phyloP scores from a whole-genome alignment of 2,113 vertebrate genomes.

The Oxyruncus cristatus region DNA sequence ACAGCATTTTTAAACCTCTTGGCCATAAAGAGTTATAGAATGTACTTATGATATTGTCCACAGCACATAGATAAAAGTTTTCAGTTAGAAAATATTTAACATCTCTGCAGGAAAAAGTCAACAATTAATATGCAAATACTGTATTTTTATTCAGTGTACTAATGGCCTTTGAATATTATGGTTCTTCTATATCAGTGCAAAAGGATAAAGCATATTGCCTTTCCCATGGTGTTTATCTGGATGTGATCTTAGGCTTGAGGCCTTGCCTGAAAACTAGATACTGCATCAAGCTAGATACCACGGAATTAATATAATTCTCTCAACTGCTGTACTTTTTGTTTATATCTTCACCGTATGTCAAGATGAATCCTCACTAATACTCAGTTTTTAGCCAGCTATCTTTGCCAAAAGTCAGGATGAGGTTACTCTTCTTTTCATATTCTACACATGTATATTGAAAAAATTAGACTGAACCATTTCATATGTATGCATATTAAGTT shows the following conservation, averaged over 20 bases:
- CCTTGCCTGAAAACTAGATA: not conserved
- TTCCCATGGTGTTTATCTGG: not conserved
- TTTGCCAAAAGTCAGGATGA: not conserved
- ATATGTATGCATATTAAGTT: not conserved
- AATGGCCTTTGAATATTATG: not conserved
- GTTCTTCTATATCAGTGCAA: not conserved
- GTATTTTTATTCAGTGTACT: not conserved
- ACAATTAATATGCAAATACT: not conserved
- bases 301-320: not conserved
- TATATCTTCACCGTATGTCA: not conserved
- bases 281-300: not conserved
- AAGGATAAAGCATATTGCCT: not conserved
- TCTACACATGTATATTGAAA: accelerated
- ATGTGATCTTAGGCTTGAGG: not conserved
- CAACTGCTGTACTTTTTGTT: not conserved
- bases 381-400: not conserved
- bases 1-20: not conserved
- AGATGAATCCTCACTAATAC: not conserved
- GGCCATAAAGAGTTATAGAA: not conserved
- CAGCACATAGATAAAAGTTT: not conserved
- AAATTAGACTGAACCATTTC: not conserved
- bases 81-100: not conserved
- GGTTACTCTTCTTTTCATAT: not conserved
- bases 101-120: not conserved
- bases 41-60: not conserved